Conservation (phyloP, 2,113 vertebrate genomes). For the Echinops telfairi region DNA sequence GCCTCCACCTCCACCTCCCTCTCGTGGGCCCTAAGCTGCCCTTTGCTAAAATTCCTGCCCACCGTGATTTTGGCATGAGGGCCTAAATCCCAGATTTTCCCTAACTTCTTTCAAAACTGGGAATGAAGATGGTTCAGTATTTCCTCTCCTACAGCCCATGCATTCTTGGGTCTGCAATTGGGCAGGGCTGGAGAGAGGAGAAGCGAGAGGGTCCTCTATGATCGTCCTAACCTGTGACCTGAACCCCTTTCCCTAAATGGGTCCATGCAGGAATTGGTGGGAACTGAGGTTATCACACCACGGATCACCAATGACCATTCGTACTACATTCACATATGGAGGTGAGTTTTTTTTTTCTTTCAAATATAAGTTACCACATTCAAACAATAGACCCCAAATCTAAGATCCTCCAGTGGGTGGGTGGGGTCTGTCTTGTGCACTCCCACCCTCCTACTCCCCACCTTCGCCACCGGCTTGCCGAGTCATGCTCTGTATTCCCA, state of each 20-base stretch:
- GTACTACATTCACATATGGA: neutral
- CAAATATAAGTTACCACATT: slow-evolving; percentile 27
- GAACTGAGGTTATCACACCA: neutral
- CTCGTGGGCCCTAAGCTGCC: neutral
- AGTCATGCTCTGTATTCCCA: slow-evolving; percentile 47
- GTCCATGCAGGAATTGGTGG: neutral
- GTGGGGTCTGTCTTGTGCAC: neutral
- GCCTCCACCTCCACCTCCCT: slow-evolving; percentile 81
- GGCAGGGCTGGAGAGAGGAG: neutral
- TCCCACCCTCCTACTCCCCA: slow-evolving; percentile 17
- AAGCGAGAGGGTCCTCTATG: neutral
- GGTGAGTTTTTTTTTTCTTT: neutral
- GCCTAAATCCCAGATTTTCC: slow-evolving; percentile 18
- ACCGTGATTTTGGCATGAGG: neutral
- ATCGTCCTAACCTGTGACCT: neutral
- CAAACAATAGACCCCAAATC: slow-evolving; percentile 17
- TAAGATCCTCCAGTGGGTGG: neutral
- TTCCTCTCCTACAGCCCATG: neutral
- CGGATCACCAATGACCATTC: neutral
- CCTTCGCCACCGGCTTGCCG: slow-evolving; percentile 31
- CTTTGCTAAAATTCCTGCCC: slow-evolving; percentile 53
- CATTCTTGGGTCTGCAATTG: neutral
- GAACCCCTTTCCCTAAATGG: neutral
- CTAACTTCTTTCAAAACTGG: slow-evolving; percentile 48
- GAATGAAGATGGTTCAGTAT: slow-evolving; percentile 21